Evolutionary conservation across 2,888 invertebrate genomes (phyloP).

Genomic region (Drosophila nr. perissopoda): DNA sequence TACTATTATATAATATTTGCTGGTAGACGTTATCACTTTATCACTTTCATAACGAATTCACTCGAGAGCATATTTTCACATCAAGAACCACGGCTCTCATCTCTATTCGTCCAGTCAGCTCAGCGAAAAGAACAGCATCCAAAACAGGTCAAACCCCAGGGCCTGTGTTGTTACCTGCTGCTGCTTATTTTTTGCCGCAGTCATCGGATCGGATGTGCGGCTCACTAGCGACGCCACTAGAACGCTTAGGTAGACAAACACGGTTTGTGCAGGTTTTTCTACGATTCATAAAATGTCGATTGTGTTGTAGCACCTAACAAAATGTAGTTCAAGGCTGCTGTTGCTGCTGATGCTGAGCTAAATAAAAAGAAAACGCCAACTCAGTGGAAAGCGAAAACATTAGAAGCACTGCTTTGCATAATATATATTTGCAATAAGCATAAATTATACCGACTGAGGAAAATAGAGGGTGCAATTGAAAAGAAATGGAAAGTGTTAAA

Average conservation of each 20-base stretch:
- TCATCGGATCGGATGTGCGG: conserved; percentile 64
- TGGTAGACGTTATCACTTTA: neutral
- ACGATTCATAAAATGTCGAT: conserved; percentile 27
- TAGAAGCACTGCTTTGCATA: neutral
- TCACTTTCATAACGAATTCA: neutral
- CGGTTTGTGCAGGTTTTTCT: conserved; percentile 25
- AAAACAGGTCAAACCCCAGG: conserved; percentile 49
- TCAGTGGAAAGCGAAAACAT: conserved; percentile 7
- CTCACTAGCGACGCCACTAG: conserved; percentile 48
- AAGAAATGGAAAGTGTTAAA: neutral
- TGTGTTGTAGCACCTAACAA: neutral
- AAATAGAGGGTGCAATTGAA: neutral
- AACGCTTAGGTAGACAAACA: conserved; percentile 49
- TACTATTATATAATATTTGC: neutral
- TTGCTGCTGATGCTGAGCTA: conserved; percentile 2
- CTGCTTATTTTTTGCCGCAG: conserved; percentile 16
- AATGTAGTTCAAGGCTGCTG: conserved; percentile 53
- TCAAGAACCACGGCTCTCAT: conserved; percentile 12
- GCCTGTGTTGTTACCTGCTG: conserved; percentile 38
- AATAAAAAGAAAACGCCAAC: conserved; percentile 22
- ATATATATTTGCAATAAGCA: neutral
- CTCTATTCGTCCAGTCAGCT: conserved; percentile 10
- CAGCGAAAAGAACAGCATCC: conserved; percentile 27
- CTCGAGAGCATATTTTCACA: neutral
- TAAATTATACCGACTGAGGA: neutral